Evolutionary conservation across 2,888 invertebrate species (phyloP), one percentile per base, ranked within the genome.

Genomic region (Dicyrtoma fusca): DNA sequence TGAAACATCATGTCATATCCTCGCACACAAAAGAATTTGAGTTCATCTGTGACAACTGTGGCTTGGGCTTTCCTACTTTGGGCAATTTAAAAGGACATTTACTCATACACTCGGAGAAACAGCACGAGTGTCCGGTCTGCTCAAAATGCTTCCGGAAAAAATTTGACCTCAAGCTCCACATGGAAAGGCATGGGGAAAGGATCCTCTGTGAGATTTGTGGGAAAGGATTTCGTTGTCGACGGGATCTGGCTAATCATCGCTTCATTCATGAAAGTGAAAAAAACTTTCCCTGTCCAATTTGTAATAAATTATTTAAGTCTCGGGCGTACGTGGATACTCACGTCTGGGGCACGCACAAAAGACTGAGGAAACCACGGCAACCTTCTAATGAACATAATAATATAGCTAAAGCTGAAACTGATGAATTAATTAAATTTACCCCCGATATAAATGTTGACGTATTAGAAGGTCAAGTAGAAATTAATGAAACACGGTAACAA

Each of bases 331-430:
- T 65, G n/a, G 13, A 47, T 11, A 65, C 47, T 11, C 65, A 65
- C 19, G 23, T 65, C 45, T 64, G 44, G 45, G 25, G 47, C 11
- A 49, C 65, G 5, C 65, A 65, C 17, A 65, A 65, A 14, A 65
- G 49, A 51, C 5, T 13, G 5, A 17, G 65, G n/a, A 51, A 21
- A n/a, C 10, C 45, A 19, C 26, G 10, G 3, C 61, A 8, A 8
- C 8, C 34, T 34, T 34, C 34, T 34, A 8, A 34, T 34, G 4
- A n/a, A n/a, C n/a, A n/a, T n/a, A n/a, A n/a, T n/a, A n/a, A n/a
- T n/a, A n/a, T n/a, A n/a, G n/a, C n/a, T n/a, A n/a, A n/a, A n/a
- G n/a, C n/a, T n/a, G n/a, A n/a, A n/a, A n/a, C n/a, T n/a, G n/a
- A n/a, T n/a, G n/a, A n/a, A n/a, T n/a, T n/a, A n/a, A n/a, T n/a